A percentile compares a stretch with the other conserved stretches of the same genome.
phyloP scores from a whole-genome alignment of 2,797 vertebrate genomes.

The Enteromius viviparus region DNA sequence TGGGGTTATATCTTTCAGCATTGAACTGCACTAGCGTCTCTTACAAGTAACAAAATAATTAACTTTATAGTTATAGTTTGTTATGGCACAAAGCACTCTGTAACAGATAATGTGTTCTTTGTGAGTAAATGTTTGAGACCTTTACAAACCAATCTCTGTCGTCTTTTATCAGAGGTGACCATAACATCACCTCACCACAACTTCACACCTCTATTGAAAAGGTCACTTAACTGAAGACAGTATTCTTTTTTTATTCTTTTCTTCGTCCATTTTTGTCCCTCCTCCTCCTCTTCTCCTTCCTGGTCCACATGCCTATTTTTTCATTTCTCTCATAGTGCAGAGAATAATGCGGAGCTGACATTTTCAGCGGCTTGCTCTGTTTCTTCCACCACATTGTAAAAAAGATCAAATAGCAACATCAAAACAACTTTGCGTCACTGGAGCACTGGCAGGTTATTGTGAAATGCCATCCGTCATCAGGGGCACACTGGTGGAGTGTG shows the following conservation, averaged over 20 bases:
- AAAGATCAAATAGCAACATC: slow-evolving; percentile 51
- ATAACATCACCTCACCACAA: slow-evolving; percentile 36
- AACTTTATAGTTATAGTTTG: background rate
- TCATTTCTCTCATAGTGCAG: slow-evolving; percentile 16
- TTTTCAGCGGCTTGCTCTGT: slow-evolving; percentile 46
- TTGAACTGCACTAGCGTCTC: background rate
- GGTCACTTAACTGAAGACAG: slow-evolving; percentile 27
- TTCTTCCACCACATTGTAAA: slow-evolving; percentile 47
- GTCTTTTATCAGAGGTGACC: slow-evolving; percentile 37
- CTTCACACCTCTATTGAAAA: slow-evolving; percentile 44
- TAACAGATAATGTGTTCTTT: slow-evolving; percentile 34
- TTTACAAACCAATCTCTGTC: slow-evolving; percentile 12
- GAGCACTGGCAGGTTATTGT: slow-evolving; percentile 40
- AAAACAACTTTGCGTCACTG: slow-evolving; percentile 44
- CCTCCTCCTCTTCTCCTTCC: slow-evolving; percentile 1
- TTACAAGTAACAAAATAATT: background rate
- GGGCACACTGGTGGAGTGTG: slow-evolving; percentile 34
- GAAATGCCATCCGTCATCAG: slow-evolving; percentile 49
- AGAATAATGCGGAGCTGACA: slow-evolving; percentile 39
- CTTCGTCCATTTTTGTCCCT: background rate
- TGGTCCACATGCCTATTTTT: slow-evolving; percentile 12
- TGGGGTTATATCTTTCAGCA: background rate
- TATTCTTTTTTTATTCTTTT: background rate
- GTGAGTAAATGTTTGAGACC: slow-evolving; percentile 10
- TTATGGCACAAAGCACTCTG: background rate